Conservation (phyloP, 2,113 vertebrate genomes). For the Chaetodon trifascialis region DNA sequence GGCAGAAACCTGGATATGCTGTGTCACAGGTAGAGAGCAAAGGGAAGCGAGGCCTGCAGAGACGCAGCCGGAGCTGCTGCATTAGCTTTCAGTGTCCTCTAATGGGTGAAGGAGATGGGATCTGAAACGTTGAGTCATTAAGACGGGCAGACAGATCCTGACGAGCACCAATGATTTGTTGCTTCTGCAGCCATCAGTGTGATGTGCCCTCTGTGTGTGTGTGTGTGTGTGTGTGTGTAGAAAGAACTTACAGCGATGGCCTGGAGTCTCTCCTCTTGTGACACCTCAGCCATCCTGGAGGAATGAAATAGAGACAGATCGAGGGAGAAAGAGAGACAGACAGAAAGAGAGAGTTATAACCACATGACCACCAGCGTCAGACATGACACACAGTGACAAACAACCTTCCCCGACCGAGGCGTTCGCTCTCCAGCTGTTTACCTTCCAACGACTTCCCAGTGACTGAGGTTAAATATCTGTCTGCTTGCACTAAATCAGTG, state of each 20-base stretch:
- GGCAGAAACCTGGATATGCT: background rate
- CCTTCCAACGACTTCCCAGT: conserved; percentile 43
- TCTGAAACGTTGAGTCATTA: conserved; percentile 75
- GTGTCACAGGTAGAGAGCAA: background rate
- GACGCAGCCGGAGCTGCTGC: conserved; percentile 28
- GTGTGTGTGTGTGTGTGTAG: background rate
- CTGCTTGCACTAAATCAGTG: conserved; percentile 51
- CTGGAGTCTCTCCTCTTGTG: conserved; percentile 85
- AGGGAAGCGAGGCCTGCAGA: conserved; percentile 23
- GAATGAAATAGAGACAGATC: conserved; percentile 12
- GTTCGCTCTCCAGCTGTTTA: conserved; percentile 25
- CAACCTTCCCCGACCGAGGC: conserved; percentile 18
- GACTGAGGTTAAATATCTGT: conserved; percentile 61
- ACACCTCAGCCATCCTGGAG: conserved; percentile 85
- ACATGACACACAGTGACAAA: conserved; percentile 21
- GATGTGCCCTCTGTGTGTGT: conserved; percentile 30
- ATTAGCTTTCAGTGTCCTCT: conserved; percentile 59
- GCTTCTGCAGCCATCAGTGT: conserved; percentile 33
- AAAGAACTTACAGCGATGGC: conserved; percentile 83
- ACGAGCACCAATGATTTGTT: conserved; percentile 60
- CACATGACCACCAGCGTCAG: conserved; percentile 6
- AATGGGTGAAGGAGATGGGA: conserved; percentile 65
- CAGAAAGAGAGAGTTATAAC: background rate
- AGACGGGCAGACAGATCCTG: conserved; percentile 43
- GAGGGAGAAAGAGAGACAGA: background rate